Evolutionary conservation across 92 coral and sea anemone species (phyloP).

Genomic region (Umimayanthus chanpuru): DNA sequence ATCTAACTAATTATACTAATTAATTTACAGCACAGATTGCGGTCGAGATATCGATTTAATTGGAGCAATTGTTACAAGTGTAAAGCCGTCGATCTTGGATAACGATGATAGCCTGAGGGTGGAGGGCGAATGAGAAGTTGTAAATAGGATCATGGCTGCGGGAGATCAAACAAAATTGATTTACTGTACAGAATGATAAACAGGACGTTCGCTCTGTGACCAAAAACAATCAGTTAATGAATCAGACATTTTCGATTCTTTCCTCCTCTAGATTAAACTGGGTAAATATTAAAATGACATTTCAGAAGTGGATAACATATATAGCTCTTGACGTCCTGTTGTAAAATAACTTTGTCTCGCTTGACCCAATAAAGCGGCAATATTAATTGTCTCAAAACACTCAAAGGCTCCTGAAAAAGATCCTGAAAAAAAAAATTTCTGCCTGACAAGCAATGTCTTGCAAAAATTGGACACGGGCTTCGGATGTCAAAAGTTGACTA

Average conservation of each 20-base stretch:
- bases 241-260: background rate
- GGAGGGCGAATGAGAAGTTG: conserved; percentile 9
- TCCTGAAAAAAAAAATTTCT: too few species aligned
- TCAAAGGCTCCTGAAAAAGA: too few species aligned
- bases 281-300: too few species aligned
- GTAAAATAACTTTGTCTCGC: background rate
- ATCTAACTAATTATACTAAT: background rate
- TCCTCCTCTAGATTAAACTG: background rate
- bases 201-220: background rate
- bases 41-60: conserved; percentile 8
- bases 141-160: conserved; percentile 1
- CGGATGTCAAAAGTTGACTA: background rate
- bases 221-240: background rate
- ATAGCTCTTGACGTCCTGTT: background rate
- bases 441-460: background rate
- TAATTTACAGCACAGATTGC: conserved; percentile 19
- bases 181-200: background rate
- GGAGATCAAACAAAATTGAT: conserved; percentile 18
- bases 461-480: too few species aligned
- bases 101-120: background rate
- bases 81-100: background rate
- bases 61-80: conserved; percentile 7
- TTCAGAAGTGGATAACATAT: background rate
- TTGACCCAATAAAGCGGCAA: too few species aligned
- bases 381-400: background rate